Evolutionary conservation across 2,888 invertebrate species (phyloP), one percentile per base, ranked within the genome.

Genomic region (Acronicta leporina): DNA sequence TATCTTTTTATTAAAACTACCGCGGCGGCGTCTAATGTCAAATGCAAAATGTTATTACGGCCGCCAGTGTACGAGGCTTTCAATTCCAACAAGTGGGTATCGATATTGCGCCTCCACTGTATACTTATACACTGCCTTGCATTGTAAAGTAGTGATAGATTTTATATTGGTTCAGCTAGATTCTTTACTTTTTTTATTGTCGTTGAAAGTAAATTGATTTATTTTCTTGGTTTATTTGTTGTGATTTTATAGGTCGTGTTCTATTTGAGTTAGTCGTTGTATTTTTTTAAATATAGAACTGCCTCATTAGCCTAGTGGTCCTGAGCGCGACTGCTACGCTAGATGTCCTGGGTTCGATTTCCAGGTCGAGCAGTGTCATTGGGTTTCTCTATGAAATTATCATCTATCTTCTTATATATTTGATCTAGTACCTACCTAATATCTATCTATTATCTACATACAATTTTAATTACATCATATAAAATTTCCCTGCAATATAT

Each of bases 41-140:
- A 68, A 84, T 82, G 85, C 84, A 84, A 87, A 77, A 83, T 84
- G 81, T 86, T 86, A 86, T 86, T 81, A 81, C 75, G 64, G 60
- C 68, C 55, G 57, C 55, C 72, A 73, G 75, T 75, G 75, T 75
- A 77, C 73, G 56, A 62, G 75, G 75, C 77, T 71, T 84, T 80
- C 87, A 85, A 88, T 89, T 88, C 64, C 87, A 86, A 88, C 89
- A 88, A 89, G 88, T 89, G 88, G 87, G 60, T 68, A 55, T 78
- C 79, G 73, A 76, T 84, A 86, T 84, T 82, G 82, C 80, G 68
- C 50, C 43, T 40, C 64, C 60, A 57, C 70, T 64, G 63, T 64
- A 54, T 59, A n/a, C n/a, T n/a, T n/a, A 73, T 78, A 75, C 75
- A 78, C 73, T 77, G 66, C 58, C 70, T 70, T 73, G 79, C 80